Evolutionary conservation across 2,797 vertebrate species (phyloP).

Genomic region (Eupleurogrammus muticus): DNA sequence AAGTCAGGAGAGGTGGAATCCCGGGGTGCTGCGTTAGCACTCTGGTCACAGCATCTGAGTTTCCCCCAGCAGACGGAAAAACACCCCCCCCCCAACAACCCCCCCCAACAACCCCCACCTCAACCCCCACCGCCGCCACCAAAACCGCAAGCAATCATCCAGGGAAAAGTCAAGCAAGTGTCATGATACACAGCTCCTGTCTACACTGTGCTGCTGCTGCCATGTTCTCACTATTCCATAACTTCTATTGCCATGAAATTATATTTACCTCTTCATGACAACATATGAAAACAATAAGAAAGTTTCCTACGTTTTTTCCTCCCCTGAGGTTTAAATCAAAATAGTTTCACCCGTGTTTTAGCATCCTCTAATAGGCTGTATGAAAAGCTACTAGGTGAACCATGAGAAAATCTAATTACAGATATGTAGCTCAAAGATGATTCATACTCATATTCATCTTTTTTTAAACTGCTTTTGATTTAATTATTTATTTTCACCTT

Average conservation of each 20-base stretch:
- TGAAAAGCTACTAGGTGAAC: too few relatives aligned
- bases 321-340: too few relatives aligned
- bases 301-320: too few relatives aligned
- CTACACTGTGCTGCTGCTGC: conserved; percentile 1
- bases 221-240: neutral
- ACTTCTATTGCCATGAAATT: neutral
- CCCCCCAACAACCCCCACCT: too few relatives aligned
- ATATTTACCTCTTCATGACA: neutral
- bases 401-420: too few relatives aligned
- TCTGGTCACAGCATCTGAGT: conserved; percentile 40
- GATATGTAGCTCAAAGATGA: too few relatives aligned
- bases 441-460: too few relatives aligned
- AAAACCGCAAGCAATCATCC: conserved; percentile 50
- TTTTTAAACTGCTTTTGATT: too few relatives aligned
- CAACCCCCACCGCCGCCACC: too few relatives aligned
- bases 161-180: conserved; percentile 8
- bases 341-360: too few relatives aligned
- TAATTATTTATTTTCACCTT: neutral
- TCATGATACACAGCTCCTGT: conserved; percentile 15
- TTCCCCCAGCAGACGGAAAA: conserved; percentile 51
- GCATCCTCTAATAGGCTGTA: too few relatives aligned
- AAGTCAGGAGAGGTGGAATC: conserved; percentile 54
- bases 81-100: too few relatives aligned
- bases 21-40: conserved; percentile 38
- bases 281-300: neutral